Evolutionary conservation across 2,888 invertebrate genomes (phyloP).

Genomic region (Poecilobothrus nobilitatus): DNA sequence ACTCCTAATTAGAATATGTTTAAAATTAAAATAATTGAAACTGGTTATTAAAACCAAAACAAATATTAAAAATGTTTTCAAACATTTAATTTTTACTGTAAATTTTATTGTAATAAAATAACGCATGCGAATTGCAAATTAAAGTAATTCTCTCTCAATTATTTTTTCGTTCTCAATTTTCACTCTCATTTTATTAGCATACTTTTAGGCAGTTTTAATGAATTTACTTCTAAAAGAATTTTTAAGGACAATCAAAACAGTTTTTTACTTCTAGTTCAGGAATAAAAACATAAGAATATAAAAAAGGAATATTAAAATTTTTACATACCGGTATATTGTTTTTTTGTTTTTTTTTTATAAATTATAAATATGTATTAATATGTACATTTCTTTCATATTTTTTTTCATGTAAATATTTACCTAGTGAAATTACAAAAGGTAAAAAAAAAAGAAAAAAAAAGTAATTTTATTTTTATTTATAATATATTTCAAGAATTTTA

Average conservation of each 20-base stretch:
- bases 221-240: not conserved
- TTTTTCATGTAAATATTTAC: not conserved
- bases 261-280: slow-evolving; percentile 1
- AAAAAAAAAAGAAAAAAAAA: not conserved
- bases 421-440: not conserved
- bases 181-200: not conserved
- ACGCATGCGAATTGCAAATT: not conserved
- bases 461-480: not conserved
- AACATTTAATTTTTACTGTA: no score
- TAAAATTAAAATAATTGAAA: no score
- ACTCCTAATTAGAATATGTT: no score
- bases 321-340: not conserved
- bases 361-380: not conserved
- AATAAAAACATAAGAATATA: not conserved
- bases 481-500: not conserved
- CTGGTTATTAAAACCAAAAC: no score
- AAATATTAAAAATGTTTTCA: no score
- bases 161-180: not conserved
- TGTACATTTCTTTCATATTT: not conserved
- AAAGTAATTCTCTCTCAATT: no score
- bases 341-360: not conserved
- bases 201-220: not conserved
- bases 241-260: not conserved
- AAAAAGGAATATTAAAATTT: not conserved
- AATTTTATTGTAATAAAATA: no score